Evolutionary conservation across 35 echinoderm and acorn worm species (phyloP).

Genomic region (Apostichopus californicus): DNA sequence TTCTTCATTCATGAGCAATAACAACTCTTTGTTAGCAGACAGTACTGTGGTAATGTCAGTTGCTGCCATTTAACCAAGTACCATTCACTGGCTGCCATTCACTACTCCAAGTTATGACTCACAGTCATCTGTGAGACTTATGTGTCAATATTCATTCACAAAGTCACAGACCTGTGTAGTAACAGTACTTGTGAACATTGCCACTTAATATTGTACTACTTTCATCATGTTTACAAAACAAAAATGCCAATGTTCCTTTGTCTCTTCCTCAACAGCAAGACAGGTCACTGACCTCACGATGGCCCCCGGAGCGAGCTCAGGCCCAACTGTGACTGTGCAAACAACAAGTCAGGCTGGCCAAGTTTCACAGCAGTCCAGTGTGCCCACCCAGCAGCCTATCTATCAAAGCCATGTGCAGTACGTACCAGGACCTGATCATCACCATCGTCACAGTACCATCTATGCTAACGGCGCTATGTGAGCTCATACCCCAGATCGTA

Average conservation of each 20-base stretch:
- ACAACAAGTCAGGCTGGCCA: constrained; percentile 62
- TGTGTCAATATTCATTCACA: too few relatives aligned
- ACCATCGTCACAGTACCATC: constrained; percentile 85
- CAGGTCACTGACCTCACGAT: constrained; percentile 21
- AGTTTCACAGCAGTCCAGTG: constrained; percentile 47
- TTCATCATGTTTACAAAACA: too few relatives aligned
- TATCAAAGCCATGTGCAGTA: constrained; percentile 98
- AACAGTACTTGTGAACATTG: too few relatives aligned
- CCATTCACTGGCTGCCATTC: too few relatives aligned
- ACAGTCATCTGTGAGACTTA: too few relatives aligned
- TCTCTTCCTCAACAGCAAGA: constrained; percentile 20
- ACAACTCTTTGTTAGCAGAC: too few relatives aligned
- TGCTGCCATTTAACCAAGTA: too few relatives aligned
- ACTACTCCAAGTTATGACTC: too few relatives aligned
- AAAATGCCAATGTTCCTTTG: background rate
- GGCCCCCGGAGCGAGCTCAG: constrained; percentile 48
- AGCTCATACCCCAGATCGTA: constrained; percentile 68
- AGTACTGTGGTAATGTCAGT: too few relatives aligned
- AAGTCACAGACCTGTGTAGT: too few relatives aligned
- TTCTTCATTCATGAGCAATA: too few relatives aligned
- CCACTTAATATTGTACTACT: too few relatives aligned
- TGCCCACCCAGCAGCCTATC: constrained; percentile 64
- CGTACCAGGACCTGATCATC: constrained; percentile 84
- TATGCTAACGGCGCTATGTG: constrained; percentile 99
- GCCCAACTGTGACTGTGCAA: constrained; percentile 81